Base-by-base conservation (phyloP, 2,888 invertebrate species). In the Troglohyphantes excavatus region DNA sequence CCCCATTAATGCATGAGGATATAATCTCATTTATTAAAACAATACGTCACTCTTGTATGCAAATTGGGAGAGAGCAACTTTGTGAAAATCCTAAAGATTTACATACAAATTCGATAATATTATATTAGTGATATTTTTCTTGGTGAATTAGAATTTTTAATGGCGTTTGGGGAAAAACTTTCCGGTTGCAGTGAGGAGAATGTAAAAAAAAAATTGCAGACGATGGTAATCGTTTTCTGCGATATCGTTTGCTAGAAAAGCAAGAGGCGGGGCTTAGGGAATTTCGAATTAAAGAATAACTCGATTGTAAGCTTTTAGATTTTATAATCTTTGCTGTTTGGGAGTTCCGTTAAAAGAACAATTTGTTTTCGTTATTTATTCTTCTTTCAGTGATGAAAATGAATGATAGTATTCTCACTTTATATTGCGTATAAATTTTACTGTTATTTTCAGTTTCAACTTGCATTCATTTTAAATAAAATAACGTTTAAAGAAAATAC, bases 1-100 rank as follows among this genome's bases (percentile, higher is more conserved):
- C 27, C 23, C 82, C 88, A 88, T 88, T 88, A 88, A 81, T 73
- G 75, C 67, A 65, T 17, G 27, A 61, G 73, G 75, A 33, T 81
- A 81, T 88, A 88, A 88, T 88, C 88, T 88, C 88, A 88, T 88
- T 82, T 88, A 88, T 88, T 88, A 88, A 82, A 88, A 88, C 88
- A 88, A 88, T 88, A 88, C 88, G 88, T 88, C 88, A 88, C 88
- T 88, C 53, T 67, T 46, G 65, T 82, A 88, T 88, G 88, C 82
- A 88, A 88, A 88, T 88, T 63, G 33, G 70, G 33, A 19, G 53
- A 75, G 70, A 75, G 88, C 75, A 82, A 75, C 68, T 75, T 53
- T 65, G 82, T 29, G 75, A 75, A 82, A 75, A 43, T 75, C 33
- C 13, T n/a, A 61, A 39, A 67, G 82, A 88, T 88, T 88, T 88